Base-by-base conservation (phyloP, 2,888 invertebrate genomes). In the Lissonota sp. region DNA sequence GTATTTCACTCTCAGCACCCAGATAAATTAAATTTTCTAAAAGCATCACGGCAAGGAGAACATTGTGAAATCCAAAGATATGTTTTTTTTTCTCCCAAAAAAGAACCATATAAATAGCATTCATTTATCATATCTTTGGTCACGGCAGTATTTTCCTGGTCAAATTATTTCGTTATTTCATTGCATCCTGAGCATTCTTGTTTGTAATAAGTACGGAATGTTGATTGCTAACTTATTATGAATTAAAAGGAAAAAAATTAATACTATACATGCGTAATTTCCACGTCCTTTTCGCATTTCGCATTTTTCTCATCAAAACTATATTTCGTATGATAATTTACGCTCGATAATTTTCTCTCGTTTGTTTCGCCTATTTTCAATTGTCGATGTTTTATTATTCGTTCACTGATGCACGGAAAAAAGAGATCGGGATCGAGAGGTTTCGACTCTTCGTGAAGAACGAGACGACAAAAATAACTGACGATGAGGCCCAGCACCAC, bases 401-500 rank as follows among this genome's bases (percentile, higher is more conserved):
- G 87, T 4, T 79, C 82, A 1, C 85, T 88, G 40, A 92, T 62
- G 40, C 87, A 75, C 2, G 91, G 90, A 26, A 91, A 91, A 66
- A 89, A 91, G 5, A 92, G 83, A 83, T 90, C 87, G 1, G 88
- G 87, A 62, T 92, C 88, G 26, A 86, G 57, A 6, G 84, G 55
- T 63, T 71, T 44, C 6, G n/a, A 73, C 8, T 51, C 57, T 42
- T 71, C 71, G 10, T 51, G 77, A 6, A 66, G 79, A 7, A 86
- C 14, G 0, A 76, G 60, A 1, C 83, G 85, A 12, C 66, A 75
- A 5, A 89, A 10, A 7, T 84, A 82, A 64, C 91, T 91, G 4
- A 96, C 95, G 0, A 95, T 60, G 70, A 96, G 92, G 0, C 98
- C 98, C 37, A 96, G 92, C 8, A 96, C 88, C 7, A 97, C 92